Conservation (phyloP, 23 tunicate species). For the Phallusia fumigata region DNA sequence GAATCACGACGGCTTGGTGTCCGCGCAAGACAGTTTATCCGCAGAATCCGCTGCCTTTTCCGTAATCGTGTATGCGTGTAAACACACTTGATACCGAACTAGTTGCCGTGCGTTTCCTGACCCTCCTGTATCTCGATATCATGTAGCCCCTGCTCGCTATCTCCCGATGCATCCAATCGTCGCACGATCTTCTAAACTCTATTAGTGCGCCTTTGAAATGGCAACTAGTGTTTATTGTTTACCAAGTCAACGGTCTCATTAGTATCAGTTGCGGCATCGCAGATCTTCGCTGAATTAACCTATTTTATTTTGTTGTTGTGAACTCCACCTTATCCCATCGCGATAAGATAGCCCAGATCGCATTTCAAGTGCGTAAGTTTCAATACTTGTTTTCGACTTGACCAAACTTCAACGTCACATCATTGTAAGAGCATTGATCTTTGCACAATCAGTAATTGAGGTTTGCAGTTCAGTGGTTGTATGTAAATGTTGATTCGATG, state of each 20-base stretch:
- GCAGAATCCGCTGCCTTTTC: slow-evolving; percentile 9
- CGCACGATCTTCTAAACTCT: slow-evolving; percentile 1
- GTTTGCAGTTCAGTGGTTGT: background rate
- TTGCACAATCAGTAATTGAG: background rate
- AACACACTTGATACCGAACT: slow-evolving; percentile 10
- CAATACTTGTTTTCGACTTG: too few species aligned
- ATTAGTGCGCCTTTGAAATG: slow-evolving; percentile 3
- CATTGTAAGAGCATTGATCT: too few species aligned
- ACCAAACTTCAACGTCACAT: too few species aligned
- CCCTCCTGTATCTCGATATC: background rate
- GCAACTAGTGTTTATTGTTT: background rate
- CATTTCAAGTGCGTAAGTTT: too few species aligned
- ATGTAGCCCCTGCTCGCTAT: background rate
- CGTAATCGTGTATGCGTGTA: slow-evolving; percentile 13
- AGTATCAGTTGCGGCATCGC: slow-evolving; percentile 1
- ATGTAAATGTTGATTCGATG: background rate
- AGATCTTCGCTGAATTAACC: too few species aligned
- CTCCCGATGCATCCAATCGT: slow-evolving; percentile 1
- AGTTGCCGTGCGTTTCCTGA: background rate
- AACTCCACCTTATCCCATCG: too few species aligned
- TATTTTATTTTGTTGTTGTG: too few species aligned
- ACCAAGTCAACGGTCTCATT: background rate
- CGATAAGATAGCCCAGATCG: too few species aligned
- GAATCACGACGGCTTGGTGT: background rate
- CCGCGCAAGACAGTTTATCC: slow-evolving; percentile 10